phyloP scores from a whole-genome alignment of 2,113 vertebrate genomes.

The Microtus richardsoni region DNA sequence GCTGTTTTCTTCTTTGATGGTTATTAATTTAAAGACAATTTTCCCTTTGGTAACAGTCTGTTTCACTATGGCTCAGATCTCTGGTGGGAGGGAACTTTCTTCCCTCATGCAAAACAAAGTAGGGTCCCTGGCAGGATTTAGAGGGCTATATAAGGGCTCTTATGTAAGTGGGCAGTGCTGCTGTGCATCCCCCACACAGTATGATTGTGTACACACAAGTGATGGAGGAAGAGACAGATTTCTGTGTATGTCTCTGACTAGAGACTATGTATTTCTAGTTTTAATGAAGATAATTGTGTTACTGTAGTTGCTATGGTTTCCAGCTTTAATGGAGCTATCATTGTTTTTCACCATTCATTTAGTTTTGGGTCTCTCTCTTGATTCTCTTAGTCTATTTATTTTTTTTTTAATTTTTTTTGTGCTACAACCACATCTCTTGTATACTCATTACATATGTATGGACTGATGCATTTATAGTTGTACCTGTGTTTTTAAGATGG shows the following conservation, averaged over 20 bases:
- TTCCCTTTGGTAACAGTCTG: neutral
- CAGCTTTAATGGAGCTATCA: neutral
- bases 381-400: neutral
- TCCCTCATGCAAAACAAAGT: neutral
- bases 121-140: neutral
- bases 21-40: conserved; percentile 11
- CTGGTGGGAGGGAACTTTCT: neutral
- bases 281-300: neutral
- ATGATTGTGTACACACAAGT: neutral
- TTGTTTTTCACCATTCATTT: neutral
- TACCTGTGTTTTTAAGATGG: conserved; percentile 88
- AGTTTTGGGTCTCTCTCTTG: neutral
- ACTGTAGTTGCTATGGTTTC: neutral
- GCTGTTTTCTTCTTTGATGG: neutral
- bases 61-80: neutral
- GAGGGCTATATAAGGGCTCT: neutral
- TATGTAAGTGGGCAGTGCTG: neutral
- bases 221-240: neutral
- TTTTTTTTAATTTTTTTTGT: neutral
- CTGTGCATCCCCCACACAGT: fast-evolving
- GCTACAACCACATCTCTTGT: neutral
- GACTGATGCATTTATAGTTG: neutral
- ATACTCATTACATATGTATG: neutral
- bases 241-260: neutral
- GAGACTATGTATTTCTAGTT: neutral